phyloP scores from a whole-genome alignment of 2,113 vertebrate species.

The Anguilla rostrata region DNA sequence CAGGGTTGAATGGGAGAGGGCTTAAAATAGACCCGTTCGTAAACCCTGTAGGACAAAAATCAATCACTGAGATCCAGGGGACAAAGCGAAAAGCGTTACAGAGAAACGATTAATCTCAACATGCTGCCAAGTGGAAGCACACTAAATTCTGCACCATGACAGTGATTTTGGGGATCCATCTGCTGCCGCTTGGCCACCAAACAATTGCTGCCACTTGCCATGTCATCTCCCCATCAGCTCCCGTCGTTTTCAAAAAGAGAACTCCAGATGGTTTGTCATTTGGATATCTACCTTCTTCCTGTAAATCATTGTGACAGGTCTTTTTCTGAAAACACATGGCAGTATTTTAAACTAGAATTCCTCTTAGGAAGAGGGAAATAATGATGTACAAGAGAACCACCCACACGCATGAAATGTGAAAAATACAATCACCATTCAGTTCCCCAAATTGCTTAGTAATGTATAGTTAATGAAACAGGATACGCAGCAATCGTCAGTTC shows the following conservation, averaged over 20 bases:
- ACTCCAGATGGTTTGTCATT: constrained; percentile 59
- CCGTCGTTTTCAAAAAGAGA: not conserved
- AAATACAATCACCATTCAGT: not conserved
- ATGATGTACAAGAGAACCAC: not conserved
- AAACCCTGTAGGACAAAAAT: constrained; percentile 9
- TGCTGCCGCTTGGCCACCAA: not conserved
- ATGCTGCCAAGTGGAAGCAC: not conserved
- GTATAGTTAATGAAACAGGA: not conserved
- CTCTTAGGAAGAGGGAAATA: not conserved
- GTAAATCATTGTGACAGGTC: constrained; percentile 41
- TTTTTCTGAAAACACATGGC: constrained; percentile 49
- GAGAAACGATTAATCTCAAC: constrained; percentile 5
- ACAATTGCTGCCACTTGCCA: not conserved
- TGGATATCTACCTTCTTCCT: constrained; percentile 57
- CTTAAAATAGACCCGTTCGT: not conserved
- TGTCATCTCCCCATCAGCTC: not conserved
- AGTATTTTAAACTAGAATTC: constrained; percentile 45
- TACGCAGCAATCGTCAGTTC: not conserved
- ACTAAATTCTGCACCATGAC: not conserved
- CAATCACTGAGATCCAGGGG: not conserved
- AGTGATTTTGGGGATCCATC: not conserved
- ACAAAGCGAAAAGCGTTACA: not conserved
- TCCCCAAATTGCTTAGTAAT: not conserved
- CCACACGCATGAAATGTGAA: not conserved
- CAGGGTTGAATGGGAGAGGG: constrained; percentile 5